phyloP scores from a whole-genome alignment of 2,113 vertebrate species.

The Conger conger region DNA sequence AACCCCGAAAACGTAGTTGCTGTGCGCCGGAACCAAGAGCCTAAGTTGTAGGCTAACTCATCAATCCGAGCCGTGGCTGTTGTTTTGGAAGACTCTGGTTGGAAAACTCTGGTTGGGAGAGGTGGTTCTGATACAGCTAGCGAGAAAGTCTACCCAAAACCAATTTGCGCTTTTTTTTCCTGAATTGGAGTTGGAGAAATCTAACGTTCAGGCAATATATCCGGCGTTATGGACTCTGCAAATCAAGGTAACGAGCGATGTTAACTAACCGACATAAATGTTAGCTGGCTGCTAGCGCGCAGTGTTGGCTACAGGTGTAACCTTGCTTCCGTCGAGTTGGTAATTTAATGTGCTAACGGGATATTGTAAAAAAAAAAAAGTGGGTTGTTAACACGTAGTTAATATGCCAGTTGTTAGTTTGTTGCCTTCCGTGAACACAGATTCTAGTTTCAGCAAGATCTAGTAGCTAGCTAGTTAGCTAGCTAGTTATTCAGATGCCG shows the following conservation, averaged over 20 bases:
- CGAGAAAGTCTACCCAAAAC: background rate
- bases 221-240: constrained; percentile 37
- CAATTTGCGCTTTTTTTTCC: no score
- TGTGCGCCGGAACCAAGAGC: constrained; percentile 29
- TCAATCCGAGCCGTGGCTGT: background rate
- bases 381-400: no score
- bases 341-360: background rate
- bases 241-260: constrained; percentile 35
- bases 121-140: background rate
- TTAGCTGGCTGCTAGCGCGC: background rate
- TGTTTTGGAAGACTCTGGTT: background rate
- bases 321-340: background rate
- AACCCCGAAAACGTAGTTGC: constrained; percentile 27
- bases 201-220: background rate
- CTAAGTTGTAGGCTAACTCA: background rate
- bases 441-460: no score
- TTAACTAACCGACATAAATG: background rate
- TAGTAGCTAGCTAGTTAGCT: no score
- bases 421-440: no score
- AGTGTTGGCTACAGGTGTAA: no score
- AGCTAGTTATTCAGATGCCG: no score
- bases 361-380: no score
- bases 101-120: no score
- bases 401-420: no score
- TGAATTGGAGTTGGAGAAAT: background rate